Evolutionary conservation across 2,113 vertebrate species (phyloP).

Genomic region (Mobula hypostoma): DNA sequence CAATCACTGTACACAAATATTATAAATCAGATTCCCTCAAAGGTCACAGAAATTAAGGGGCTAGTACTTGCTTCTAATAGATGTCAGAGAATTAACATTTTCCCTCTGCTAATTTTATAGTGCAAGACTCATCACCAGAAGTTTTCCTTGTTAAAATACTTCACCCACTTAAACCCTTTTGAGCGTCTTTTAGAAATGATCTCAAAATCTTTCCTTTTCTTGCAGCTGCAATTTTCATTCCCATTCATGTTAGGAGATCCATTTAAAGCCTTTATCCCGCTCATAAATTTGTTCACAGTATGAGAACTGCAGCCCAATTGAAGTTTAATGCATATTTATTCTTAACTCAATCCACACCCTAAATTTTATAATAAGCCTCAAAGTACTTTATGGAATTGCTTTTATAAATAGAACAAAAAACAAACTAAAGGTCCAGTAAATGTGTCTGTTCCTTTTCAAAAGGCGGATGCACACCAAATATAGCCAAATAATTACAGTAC

Average conservation of each 20-base stretch:
- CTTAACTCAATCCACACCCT: background rate
- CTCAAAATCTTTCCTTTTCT: background rate
- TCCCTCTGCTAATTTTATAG: background rate
- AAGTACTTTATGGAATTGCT: background rate
- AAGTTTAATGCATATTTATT: background rate
- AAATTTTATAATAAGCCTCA: background rate
- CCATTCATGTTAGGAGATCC: background rate
- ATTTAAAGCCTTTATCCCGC: background rate
- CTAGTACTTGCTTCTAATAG: background rate
- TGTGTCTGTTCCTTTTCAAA: background rate
- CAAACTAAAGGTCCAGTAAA: conserved; percentile 10
- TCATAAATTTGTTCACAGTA: background rate
- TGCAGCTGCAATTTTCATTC: background rate
- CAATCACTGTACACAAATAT: no score
- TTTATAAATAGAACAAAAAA: background rate
- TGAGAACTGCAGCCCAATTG: background rate
- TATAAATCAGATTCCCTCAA: no score
- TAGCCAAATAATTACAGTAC: background rate
- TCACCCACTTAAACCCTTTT: background rate
- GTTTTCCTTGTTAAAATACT: background rate
- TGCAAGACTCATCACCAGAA: background rate
- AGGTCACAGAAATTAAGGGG: no score
- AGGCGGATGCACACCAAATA: background rate
- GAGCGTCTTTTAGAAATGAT: background rate
- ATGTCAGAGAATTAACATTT: background rate